These are phyloP conservation scores for Hirtodrosophila trivittata DNA, from an alignment of 2,888 invertebrate species.

Conservation along the genomic window DNA sequence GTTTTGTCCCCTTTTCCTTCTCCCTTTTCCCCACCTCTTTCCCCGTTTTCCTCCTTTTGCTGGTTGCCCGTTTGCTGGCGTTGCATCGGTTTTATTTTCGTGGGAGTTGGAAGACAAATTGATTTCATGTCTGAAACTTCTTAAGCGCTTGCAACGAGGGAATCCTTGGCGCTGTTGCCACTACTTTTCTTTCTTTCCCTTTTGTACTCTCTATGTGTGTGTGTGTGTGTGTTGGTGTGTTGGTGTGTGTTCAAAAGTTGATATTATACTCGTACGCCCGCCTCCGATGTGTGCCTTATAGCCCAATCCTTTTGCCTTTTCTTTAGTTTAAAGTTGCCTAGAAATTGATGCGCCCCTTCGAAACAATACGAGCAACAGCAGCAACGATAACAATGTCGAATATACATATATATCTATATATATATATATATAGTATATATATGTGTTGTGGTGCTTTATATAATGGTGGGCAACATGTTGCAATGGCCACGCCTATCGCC, in stretches of 20 bases:
- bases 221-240: conserved; percentile 21
- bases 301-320: conserved; percentile 37
- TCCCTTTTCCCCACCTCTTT: conserved; percentile 7
- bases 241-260: conserved; percentile 52
- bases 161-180: conserved; percentile 51
- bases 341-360: conserved; percentile 71
- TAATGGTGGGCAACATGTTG: conserved; percentile 66
- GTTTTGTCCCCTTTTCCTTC: too few species aligned
- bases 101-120: conserved; percentile 80
- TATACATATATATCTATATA: too few species aligned
- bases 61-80: conserved; percentile 24
- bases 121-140: conserved; percentile 80
- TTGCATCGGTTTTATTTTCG: conserved; percentile 65
- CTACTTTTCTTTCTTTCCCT: conserved; percentile 18
- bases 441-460: conserved; percentile 32
- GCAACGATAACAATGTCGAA: conserved; percentile 13
- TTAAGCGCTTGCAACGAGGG: conserved; percentile 74
- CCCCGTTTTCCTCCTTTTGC: conserved; percentile 13
- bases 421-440: too few species aligned
- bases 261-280: conserved; percentile 58
- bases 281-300: conserved; percentile 16
- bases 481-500: conserved; percentile 41
- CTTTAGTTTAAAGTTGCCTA: conserved; percentile 65
- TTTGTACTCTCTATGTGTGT: too few species aligned
- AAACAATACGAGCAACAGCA: conserved; percentile 57